phyloP scores from a whole-genome alignment of 2,888 invertebrate genomes.

The Buathra laborator region DNA sequence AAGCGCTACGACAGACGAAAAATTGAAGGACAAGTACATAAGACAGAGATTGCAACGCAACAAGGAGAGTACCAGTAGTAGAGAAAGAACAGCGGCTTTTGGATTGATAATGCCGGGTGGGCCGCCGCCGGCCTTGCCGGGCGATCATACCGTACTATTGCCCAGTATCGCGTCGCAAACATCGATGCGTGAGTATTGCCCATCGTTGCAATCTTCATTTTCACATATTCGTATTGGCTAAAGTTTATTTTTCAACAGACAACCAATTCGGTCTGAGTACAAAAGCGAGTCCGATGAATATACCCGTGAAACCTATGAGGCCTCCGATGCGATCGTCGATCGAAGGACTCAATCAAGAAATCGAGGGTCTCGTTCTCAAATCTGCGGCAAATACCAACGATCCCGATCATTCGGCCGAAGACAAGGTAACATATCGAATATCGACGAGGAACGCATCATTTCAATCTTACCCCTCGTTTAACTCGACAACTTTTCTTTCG shows the following conservation, averaged over 20 bases:
- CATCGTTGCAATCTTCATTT: not conserved
- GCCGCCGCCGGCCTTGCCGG: conserved; percentile 86
- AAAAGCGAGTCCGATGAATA: conserved; percentile 87
- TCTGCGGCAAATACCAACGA: conserved; percentile 82
- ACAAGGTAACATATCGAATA: conserved; percentile 86
- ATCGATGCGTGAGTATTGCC: conserved; percentile 80
- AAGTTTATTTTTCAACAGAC: conserved; percentile 73
- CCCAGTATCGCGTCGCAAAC: conserved; percentile 86
- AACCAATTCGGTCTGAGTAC: conserved; percentile 84
- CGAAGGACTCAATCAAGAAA: conserved; percentile 95
- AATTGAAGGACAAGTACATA: conserved; percentile 87
- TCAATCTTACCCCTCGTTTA: not conserved
- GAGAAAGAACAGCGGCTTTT: conserved; percentile 85
- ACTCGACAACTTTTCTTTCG: not conserved
- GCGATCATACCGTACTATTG: conserved; percentile 86
- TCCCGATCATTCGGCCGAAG: conserved; percentile 86
- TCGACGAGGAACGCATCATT: not conserved
- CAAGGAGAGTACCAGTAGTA: conserved; percentile 86
- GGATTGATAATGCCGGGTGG: conserved; percentile 84
- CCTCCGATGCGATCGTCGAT: conserved; percentile 93
- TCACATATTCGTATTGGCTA: not conserved
- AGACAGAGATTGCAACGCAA: conserved; percentile 87
- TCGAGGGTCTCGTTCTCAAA: conserved; percentile 91
- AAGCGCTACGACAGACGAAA: conserved; percentile 86
- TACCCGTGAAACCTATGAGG: conserved; percentile 87